A percentile compares a stretch with the other conserved stretches of the same genome.
Conservation (phyloP, 2,888 invertebrate species). For the Aricia artaxerxes region DNA sequence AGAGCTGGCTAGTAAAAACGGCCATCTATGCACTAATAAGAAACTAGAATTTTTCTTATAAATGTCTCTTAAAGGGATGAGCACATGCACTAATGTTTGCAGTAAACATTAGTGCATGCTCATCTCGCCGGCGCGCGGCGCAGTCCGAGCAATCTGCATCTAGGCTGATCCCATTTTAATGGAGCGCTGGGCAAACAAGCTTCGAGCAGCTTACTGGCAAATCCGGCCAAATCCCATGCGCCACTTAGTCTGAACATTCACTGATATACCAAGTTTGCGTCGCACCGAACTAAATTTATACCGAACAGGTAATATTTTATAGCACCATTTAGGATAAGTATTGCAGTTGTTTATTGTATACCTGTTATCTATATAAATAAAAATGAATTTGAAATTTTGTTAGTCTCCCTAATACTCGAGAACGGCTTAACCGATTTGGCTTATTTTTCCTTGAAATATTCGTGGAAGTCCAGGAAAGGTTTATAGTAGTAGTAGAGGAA, state of each 20-base stretch:
- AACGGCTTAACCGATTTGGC: no score
- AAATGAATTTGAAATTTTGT: no score
- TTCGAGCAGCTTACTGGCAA: slow-evolving; percentile 75
- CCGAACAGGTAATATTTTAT: not conserved
- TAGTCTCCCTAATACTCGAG: no score
- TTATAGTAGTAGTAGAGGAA: no score
- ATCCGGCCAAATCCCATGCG: slow-evolving; percentile 72
- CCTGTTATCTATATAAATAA: no score
- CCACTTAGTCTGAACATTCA: slow-evolving; percentile 69
- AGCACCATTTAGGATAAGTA: not conserved
- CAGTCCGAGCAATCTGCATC: slow-evolving; percentile 77
- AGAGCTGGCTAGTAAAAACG: no score
- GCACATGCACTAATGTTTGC: no score
- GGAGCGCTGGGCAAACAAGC: slow-evolving; percentile 80
- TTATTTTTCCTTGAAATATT: no score
- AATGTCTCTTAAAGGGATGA: not conserved
- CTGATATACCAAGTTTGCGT: slow-evolving; percentile 49
- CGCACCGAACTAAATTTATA: slow-evolving; percentile 9
- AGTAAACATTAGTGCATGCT: slow-evolving; percentile 15
- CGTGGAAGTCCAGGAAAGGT: no score
- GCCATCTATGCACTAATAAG: not conserved
- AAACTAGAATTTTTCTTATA: not conserved
- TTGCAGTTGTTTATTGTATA: no score
- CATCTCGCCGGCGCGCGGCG: slow-evolving; percentile 29
- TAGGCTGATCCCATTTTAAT: slow-evolving; percentile 79